Conservation (phyloP, 2,113 vertebrate species). For the Todiramphus chloris region DNA sequence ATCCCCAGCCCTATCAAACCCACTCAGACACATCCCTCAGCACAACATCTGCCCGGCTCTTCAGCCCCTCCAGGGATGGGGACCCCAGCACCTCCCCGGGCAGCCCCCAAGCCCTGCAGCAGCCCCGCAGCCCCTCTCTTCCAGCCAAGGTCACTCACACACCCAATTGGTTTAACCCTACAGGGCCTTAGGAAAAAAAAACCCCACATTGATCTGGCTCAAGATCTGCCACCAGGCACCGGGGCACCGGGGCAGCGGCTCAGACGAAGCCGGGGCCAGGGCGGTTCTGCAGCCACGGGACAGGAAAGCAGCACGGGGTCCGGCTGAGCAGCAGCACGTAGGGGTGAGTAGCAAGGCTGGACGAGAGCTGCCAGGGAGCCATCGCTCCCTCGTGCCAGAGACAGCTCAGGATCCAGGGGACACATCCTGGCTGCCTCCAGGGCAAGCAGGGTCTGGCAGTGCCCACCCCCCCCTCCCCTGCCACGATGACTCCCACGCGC, state of each 20-base stretch:
- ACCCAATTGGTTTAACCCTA: not conserved
- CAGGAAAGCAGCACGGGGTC: not conserved
- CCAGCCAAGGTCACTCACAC: not conserved
- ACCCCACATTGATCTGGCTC: not conserved
- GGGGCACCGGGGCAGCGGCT: rapidly evolving
- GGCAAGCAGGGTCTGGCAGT: not conserved
- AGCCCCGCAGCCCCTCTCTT: not conserved
- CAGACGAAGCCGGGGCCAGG: rapidly evolving
- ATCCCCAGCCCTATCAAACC: too few species aligned
- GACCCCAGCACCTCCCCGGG: too few species aligned
- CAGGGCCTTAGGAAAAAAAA: not conserved
- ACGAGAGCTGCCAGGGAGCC: not conserved
- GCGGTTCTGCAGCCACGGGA: not conserved
- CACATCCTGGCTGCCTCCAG: not conserved
- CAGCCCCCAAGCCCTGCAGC: not conserved
- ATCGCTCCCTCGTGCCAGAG: rapidly evolving
- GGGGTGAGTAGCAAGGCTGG: not conserved
- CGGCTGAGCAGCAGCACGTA: not conserved
- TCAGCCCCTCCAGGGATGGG: too few species aligned
- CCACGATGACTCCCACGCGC: rapidly evolving
- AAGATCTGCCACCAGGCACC: rapidly evolving
- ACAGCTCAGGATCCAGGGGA: rapidly evolving
- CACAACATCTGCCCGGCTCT: too few species aligned
- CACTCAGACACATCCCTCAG: too few species aligned
- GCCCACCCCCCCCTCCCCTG: not conserved